These are phyloP conservation scores for Dorcus parallelipipedus DNA, from an alignment of 2,888 invertebrate species.

Conservation along the genomic window DNA sequence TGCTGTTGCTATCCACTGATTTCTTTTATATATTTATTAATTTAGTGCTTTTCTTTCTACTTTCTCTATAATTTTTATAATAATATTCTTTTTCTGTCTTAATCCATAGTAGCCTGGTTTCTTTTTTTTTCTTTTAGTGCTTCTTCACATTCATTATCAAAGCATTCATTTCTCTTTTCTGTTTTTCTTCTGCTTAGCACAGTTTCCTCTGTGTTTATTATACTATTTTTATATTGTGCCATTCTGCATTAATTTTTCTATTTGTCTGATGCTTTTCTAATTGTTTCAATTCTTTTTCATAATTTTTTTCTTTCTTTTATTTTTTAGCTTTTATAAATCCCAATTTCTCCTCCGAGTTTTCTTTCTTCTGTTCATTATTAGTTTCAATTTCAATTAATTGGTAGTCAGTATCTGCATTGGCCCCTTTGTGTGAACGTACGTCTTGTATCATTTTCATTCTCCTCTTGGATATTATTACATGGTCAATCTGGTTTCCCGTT, in stretches of 20 bases:
- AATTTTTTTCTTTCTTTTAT: conserved; percentile 2
- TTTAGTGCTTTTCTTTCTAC: too few relatives aligned
- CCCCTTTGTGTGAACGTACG: conserved; percentile 6
- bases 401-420: conserved; percentile 12
- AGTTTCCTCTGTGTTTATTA: too few relatives aligned
- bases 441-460: conserved; percentile 3
- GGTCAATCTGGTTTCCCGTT: conserved; percentile 11
- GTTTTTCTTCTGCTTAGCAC: too few relatives aligned
- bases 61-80: too few relatives aligned
- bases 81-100: too few relatives aligned
- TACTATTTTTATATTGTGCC: too few relatives aligned
- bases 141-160: too few relatives aligned
- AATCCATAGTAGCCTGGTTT: too few relatives aligned
- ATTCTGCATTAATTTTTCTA: not conserved
- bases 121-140: too few relatives aligned
- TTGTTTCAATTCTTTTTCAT: conserved; percentile 4
- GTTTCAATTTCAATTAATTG: not conserved
- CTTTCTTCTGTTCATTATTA: not conserved
- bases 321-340: conserved; percentile 2
- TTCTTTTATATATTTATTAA: too few relatives aligned
- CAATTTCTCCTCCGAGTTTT: conserved; percentile 1
- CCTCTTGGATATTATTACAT: not conserved
- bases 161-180: too few relatives aligned
- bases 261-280: not conserved
- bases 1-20: too few relatives aligned